Percentiles rank a stretch among this genome's conserved stretches.
Conservation (phyloP, 2,113 vertebrate genomes). For the Sylvietta virens region DNA sequence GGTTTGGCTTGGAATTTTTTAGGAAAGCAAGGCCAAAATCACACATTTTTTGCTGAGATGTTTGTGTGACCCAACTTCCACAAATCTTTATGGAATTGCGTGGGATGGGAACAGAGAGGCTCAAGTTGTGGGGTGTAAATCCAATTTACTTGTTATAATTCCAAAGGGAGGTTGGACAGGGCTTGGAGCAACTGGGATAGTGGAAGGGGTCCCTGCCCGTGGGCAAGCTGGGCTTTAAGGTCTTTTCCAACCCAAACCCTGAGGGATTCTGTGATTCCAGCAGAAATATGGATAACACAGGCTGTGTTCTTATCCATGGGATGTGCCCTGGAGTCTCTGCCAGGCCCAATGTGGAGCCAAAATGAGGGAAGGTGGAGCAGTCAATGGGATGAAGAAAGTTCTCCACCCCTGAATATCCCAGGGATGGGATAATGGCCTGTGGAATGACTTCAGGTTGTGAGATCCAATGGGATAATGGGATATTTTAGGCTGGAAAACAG, state of each 20-base stretch:
- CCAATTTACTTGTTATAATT: not conserved
- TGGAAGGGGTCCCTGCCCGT: not conserved
- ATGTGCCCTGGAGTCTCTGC: not conserved
- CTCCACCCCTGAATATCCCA: not conserved
- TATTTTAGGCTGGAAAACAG: not conserved
- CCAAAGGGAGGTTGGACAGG: rapidly evolving
- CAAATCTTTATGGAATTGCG: not conserved
- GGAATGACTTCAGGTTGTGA: not conserved
- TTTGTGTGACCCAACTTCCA: not conserved
- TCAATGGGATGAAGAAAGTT: not conserved
- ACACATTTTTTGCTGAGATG: not conserved
- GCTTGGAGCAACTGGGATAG: not conserved
- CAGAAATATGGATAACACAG: not conserved
- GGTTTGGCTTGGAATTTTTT: not conserved
- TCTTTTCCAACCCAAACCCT: not conserved
- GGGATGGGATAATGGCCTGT: rapidly evolving
- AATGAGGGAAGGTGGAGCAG: not conserved
- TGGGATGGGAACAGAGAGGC: not conserved
- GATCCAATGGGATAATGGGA: no score
- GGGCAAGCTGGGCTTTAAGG: not conserved
- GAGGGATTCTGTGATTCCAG: not conserved
- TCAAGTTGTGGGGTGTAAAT: not conserved
- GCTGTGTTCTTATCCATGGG: rapidly evolving
- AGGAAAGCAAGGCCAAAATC: not conserved
- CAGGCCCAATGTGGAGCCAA: not conserved